Evolutionary conservation across 2,113 vertebrate genomes (phyloP).

Genomic region (Nycticorax nycticorax): DNA sequence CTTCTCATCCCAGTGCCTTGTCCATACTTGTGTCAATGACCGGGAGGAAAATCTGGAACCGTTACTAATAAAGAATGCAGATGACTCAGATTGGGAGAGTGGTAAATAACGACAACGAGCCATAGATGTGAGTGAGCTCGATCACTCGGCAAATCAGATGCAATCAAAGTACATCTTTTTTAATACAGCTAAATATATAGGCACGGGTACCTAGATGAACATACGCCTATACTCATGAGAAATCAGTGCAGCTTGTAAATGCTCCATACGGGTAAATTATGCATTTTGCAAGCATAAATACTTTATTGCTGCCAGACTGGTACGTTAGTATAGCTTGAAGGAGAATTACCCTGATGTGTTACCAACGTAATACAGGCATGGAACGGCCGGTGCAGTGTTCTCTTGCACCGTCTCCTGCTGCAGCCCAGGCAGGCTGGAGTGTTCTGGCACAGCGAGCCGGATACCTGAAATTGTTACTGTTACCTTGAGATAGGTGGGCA

Average conservation of each 20-base stretch:
- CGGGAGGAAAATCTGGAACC: background rate
- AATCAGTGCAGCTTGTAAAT: background rate
- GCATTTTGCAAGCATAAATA: slow-evolving; percentile 14
- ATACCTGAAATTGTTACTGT: background rate
- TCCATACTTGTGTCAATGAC: background rate
- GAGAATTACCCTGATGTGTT: background rate
- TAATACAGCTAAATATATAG: slow-evolving; percentile 1
- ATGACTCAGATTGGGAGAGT: background rate
- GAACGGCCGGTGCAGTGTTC: background rate
- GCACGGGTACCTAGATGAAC: background rate
- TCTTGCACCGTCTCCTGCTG: background rate
- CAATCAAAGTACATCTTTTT: background rate
- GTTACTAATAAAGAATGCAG: background rate
- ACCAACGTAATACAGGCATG: background rate
- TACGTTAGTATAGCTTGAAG: background rate
- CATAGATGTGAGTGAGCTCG: background rate
- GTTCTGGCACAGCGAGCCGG: background rate
- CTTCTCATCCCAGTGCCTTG: background rate
- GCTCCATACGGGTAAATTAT: background rate
- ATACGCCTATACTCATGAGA: background rate
- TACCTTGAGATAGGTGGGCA: background rate
- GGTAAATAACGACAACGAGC: background rate
- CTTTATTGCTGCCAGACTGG: background rate
- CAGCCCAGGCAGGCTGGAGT: background rate
- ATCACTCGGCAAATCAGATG: background rate